Evolutionary conservation across 1,140 invertebrate species (phyloP).

Genomic region (Trissolcus basalis): DNA sequence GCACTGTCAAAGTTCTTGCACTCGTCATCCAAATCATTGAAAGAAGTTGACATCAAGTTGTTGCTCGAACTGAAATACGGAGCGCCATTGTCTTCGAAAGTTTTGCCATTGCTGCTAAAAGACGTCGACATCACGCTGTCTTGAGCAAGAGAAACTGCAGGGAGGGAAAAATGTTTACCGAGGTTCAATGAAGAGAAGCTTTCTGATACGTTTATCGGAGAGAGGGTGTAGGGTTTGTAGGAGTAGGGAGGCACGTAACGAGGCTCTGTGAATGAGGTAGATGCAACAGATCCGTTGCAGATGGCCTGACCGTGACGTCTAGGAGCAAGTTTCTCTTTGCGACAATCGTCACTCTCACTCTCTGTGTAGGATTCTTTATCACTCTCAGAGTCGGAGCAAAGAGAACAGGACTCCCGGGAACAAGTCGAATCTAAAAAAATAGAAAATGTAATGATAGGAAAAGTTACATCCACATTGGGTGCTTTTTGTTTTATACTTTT

Average conservation of each 20-base stretch:
- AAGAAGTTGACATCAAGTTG: conserved; percentile 70
- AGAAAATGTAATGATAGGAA: too few species aligned
- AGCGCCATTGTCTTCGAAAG: too few species aligned
- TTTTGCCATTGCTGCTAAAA: conserved; percentile 47
- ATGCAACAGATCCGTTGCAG: conserved; percentile 62
- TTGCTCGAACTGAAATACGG: conserved; percentile 63
- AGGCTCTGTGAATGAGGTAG: conserved; percentile 63
- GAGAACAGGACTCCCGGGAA: conserved; percentile 77
- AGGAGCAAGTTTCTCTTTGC: conserved; percentile 55
- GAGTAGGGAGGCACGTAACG: conserved; percentile 31
- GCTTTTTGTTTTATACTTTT: too few species aligned
- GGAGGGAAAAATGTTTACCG: conserved; percentile 54
- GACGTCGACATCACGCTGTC: conserved; percentile 68
- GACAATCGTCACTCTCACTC: conserved; percentile 66
- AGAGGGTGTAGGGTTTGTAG: conserved; percentile 40
- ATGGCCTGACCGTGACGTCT: too few species aligned
- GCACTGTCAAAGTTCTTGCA: conserved; percentile 40
- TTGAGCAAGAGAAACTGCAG: conserved; percentile 57
- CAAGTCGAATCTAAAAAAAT: conserved; percentile 76
- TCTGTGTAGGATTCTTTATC: conserved; percentile 72
- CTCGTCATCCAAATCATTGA: conserved; percentile 67
- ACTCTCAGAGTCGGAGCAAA: conserved; percentile 75
- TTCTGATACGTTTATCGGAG: conserved; percentile 17
- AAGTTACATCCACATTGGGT: too few species aligned
- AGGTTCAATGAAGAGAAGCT: conserved; percentile 38